Base-by-base conservation (phyloP, 2,113 vertebrate species). In the Columba janthina region DNA sequence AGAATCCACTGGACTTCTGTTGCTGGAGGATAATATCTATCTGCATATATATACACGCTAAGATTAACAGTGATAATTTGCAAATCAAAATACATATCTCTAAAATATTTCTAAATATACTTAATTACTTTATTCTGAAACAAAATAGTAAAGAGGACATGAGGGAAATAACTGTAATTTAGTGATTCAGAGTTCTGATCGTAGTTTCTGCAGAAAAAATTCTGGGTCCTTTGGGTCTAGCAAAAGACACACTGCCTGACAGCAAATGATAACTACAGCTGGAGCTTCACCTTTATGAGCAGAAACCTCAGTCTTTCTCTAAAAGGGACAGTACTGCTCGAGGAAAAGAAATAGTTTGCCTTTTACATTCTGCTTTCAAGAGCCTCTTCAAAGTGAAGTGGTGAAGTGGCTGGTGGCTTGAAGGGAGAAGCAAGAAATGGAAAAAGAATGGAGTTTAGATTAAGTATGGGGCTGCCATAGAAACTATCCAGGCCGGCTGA, bases 321-420 rank as follows among this genome's bases (percentile, higher is more conserved):
- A 65, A 50, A 85, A 83, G 26, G 31, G 46, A 74, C 38, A 62
- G 42, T 51, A 54, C 51, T 73, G 64, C 42, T 73, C 77, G 50
- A 69, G 26, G 29, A 93, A 75, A n/a, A 93, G 58, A 89, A 73
- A 74, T 31, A 64, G 42, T 85, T 89, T 80, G 60, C 76, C 60
- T 94, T 83, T 54, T 71, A 67, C 53, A 42, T 76, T 91, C 72
- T 89, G 83, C 74, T 82, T 87, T 94, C 70, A 94, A 75, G 40
- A 95, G 65, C 66, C 83, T 90, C 73, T 95, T 94, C 74, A 87
- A 73, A 89, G 64, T 40, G 38, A 91, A 90, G 56, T 51, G 88
- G 38, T 75, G 25, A 91, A 71, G 58, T 85, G 53, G 50, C 60
- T 90, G 57, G 48, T 93, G 83, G 40, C 57, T 96, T 65, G 42